These are phyloP conservation scores for Parotocinclus haroldoi DNA, from an alignment of 2,797 vertebrate genomes.

Conservation along the genomic window DNA sequence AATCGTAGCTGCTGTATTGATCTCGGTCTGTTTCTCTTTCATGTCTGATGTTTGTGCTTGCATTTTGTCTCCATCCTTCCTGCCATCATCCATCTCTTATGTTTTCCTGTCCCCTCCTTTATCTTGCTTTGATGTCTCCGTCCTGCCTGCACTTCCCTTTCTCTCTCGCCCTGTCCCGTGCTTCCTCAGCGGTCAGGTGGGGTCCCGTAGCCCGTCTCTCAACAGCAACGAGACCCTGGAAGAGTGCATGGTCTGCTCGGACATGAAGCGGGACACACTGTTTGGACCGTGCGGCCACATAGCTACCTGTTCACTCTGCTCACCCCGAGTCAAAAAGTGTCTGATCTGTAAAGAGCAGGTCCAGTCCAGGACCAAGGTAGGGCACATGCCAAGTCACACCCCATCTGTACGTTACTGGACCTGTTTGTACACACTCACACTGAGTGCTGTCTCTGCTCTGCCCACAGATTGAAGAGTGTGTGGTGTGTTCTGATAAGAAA, in stretches of 20 bases:
- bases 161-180: background rate
- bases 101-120: background rate
- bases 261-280: conserved; percentile 97
- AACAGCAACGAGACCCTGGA: conserved; percentile 96
- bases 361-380: conserved; percentile 97
- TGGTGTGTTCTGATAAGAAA: conserved; percentile 99
- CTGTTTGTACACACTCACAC: no score
- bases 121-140: no score
- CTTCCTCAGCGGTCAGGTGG: conserved; percentile 87
- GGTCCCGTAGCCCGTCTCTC: conserved; percentile 92
- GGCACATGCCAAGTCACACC: background rate
- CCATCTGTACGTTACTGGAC: no score
- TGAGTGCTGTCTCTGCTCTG: background rate
- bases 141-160: no score
- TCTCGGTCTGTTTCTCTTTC: background rate
- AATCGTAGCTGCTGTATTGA: no score
- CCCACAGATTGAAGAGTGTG: conserved; percentile 94
- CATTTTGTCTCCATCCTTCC: conserved; percentile 5
- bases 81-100: conserved; percentile 1
- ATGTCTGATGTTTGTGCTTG: background rate
- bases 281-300: conserved; percentile 98
- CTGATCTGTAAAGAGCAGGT: conserved; percentile 99
- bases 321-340: conserved; percentile 97
- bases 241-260: conserved; percentile 98
- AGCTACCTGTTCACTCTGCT: conserved; percentile 96